Evolutionary conservation across 2,888 invertebrate species (phyloP), one percentile per base, ranked within the genome.

Genomic region (Drosophila parthenogenetica): DNA sequence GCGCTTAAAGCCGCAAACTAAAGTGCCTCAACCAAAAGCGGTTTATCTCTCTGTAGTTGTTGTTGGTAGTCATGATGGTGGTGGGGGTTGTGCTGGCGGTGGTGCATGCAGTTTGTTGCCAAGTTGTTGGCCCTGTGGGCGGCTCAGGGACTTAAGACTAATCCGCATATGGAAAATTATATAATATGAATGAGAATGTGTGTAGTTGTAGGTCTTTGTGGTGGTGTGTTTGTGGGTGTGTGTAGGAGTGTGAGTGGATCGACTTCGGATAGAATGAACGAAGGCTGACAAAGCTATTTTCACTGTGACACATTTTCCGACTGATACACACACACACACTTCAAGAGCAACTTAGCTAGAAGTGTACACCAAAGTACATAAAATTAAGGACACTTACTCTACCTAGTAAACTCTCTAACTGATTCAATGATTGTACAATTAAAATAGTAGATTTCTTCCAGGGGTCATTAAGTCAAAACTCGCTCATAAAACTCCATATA

Each of bases 121-220:
- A 72, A 75, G 68, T 63, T 60, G 78, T 68, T 35, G 62, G 62
- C 68, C 73, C 59, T 68, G 63, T 60, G 68, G 74, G 73, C 63
- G 78, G 75, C 73, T 73, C 57, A 69, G 43, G 39, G 60, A 78
- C 78, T 75, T 73, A 77, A 48, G 54, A 64, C 85, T 82, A 87
- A 82, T 87, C 81, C 81, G 79, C 87, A 82, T 87, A 87, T 82
- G 81, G 85, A 73, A 82, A 87, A 87, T 84, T 85, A 87, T 87
- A 84, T 87, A 87, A 87, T 81, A 78, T 81, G 72, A 55, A 74
- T 74, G 61, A 59, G 62, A 55, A 67, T 61, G 50, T 58, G 35
- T 62, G 25, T n/a, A n/a, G 22, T 58, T 29, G 32, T 39, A 43
- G 46, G n/a, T 49, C 39, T n/a, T 16, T 32, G 39, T 25, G 29